phyloP scores from a whole-genome alignment of 2,888 invertebrate species.

The Andrena flavipes region DNA sequence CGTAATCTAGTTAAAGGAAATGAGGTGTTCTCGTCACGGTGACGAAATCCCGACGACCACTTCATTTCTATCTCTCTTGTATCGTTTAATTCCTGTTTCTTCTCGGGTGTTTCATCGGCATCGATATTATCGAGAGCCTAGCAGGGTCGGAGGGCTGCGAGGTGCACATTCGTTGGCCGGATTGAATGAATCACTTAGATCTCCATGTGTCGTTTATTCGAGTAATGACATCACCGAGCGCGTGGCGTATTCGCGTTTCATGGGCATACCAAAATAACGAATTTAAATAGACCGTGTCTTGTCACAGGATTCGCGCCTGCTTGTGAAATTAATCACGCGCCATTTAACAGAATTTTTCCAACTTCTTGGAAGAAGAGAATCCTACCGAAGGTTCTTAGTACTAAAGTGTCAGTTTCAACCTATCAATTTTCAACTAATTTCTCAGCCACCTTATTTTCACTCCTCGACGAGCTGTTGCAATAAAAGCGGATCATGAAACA shows the following conservation, averaged over 20 bases:
- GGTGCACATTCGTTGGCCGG: background rate
- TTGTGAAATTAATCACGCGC: background rate
- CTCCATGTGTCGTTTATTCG: constrained; percentile 11
- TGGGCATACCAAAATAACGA: constrained; percentile 28
- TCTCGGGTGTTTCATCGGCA: background rate
- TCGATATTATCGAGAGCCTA: background rate
- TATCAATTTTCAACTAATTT: too few relatives aligned
- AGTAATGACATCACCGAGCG: constrained; percentile 38
- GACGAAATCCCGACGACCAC: constrained; percentile 38
- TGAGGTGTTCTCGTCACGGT: constrained; percentile 23
- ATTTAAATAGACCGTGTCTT: background rate
- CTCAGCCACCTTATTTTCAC: too few relatives aligned
- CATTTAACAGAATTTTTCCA: too few relatives aligned
- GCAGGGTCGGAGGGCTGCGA: background rate
- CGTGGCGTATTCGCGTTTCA: constrained; percentile 13
- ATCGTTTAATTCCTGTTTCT: constrained; percentile 1
- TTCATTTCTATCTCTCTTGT: background rate
- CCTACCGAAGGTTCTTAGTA: too few relatives aligned
- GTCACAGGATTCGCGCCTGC: background rate
- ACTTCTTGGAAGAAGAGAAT: too few relatives aligned
- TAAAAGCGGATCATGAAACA: too few relatives aligned
- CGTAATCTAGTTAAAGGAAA: constrained; percentile 54
- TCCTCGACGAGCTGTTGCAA: too few relatives aligned
- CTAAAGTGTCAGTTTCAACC: too few relatives aligned
- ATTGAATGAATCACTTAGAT: constrained; percentile 4